Evolutionary conservation across 2,797 vertebrate species (phyloP), one percentile per base, ranked within the genome.

Genomic region (Chrysocyon brachyurus): DNA sequence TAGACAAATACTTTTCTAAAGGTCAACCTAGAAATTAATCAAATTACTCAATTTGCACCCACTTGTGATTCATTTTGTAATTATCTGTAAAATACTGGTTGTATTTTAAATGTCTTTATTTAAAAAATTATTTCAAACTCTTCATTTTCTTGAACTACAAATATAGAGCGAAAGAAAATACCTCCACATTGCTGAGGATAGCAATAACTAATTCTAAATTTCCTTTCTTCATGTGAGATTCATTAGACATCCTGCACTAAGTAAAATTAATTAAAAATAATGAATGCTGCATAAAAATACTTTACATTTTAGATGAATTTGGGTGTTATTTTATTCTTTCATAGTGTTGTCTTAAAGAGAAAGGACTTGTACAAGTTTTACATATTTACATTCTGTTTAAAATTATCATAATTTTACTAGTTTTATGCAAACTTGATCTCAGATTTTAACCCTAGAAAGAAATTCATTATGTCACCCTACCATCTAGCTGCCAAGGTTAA

Each of bases 21-120:
- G 96, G 95, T 94, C 97, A 98, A 91, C 31, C n/a, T 78, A 95
- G 97, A 97, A 97, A 78, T 97, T 98, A 98, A 97, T 98, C 93
- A 96, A 96, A 82, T 91, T 93, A 97, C 89, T 94, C 72, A 98
- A 92, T 96, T 83, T 97, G 95, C 19, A 96, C 17, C 6, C 96
- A 66, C 77, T 96, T 97, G 17, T 97, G 95, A 95, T 97, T 98
- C 97, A 98, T 98, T 97, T 88, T 89, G 90, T 98, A 97, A 98
- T 98, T 97, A 97, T 90, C 93, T 96, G 31, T 83, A 92, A 97
- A 56, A 97, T 97, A 95, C 93, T 97, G 36, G 78, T 97, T 95
- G 96, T 89, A 77, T 72, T 52, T 97, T 95, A 97, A 97, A 97
- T 91, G 54, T 31, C 91, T 94, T 98, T 97, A 68, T 94, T 97